A percentile compares a stretch with the other conserved stretches of the same genome.
phyloP scores from a whole-genome alignment of 2,113 vertebrate species.

The Phrynosoma platyrhinos region DNA sequence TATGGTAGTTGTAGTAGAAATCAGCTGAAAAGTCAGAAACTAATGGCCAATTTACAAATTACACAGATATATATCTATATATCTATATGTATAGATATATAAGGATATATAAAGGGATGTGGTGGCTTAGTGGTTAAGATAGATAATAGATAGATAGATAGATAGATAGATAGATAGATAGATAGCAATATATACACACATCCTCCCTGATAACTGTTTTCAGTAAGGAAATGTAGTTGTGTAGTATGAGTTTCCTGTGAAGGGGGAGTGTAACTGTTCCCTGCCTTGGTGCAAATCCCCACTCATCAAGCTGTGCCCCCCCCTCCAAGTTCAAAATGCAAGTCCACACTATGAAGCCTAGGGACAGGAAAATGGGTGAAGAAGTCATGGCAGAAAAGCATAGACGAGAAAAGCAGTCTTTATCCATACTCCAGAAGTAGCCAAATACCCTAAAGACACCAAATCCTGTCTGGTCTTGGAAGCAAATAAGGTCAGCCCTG shows the following conservation, averaged over 20 bases:
- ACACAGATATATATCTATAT: too few species aligned
- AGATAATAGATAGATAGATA: too few species aligned
- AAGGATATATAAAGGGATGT: too few species aligned
- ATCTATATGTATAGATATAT: too few species aligned
- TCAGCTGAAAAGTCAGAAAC: not conserved
- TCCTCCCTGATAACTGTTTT: not conserved
- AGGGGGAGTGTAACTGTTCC: not conserved
- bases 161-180: too few species aligned
- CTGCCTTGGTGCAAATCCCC: not conserved
- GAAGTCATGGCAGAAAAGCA: not conserved
- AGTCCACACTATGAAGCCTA: too few species aligned
- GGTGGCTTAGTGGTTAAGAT: too few species aligned
- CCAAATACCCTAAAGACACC: too few species aligned
- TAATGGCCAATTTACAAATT: not conserved
- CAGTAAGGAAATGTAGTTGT: not conserved
- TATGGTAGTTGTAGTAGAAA: not conserved
- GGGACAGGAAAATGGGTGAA: not conserved
- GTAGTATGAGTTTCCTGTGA: not conserved
- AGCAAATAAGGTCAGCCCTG: too few species aligned
- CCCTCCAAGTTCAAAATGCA: not conserved
- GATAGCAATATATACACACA: too few species aligned
- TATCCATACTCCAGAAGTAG: not conserved
- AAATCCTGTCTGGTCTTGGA: too few species aligned
- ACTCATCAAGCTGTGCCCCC: not conserved
- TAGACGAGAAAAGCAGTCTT: not conserved